phyloP scores from a whole-genome alignment of 2,797 vertebrate species.

The Pipistrellus pipistrellus region DNA sequence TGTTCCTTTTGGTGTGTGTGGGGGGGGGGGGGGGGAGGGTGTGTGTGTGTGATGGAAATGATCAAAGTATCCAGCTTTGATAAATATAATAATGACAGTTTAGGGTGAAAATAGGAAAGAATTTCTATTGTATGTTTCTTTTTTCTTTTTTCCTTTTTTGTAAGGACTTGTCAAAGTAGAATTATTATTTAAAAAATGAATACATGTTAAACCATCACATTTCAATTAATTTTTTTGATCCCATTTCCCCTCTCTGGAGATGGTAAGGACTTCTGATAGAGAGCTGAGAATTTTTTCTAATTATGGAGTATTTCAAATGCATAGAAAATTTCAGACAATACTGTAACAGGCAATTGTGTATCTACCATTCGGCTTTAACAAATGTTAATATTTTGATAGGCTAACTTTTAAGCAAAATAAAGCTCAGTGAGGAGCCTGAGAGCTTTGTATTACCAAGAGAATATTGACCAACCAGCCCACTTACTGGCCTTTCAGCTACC shows the following conservation, averaged over 20 bases:
- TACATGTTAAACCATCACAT: constrained; percentile 46
- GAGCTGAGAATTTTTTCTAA: constrained; percentile 37
- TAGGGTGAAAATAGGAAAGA: background rate
- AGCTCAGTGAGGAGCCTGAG: background rate
- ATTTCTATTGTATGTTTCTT: constrained; percentile 8
- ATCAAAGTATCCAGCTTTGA: background rate
- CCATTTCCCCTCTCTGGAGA: background rate
- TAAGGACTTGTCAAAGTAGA: background rate
- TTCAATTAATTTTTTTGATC: constrained; percentile 38
- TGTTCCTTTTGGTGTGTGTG: background rate
- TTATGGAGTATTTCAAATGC: constrained; percentile 17
- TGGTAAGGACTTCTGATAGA: constrained; percentile 12
- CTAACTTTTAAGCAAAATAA: constrained; percentile 26
- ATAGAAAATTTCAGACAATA: background rate
- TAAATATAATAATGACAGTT: background rate
- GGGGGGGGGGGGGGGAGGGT: no score
- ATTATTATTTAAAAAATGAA: constrained; percentile 48
- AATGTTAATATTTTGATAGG: constrained; percentile 38
- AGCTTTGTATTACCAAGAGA: constrained; percentile 4
- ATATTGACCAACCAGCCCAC: background rate
- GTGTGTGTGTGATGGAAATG: constrained; percentile 21
- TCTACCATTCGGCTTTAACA: constrained; percentile 36
- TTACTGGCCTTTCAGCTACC: background rate
- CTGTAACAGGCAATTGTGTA: background rate
- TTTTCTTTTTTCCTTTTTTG: background rate